These are phyloP conservation scores for Brachyhypopomus gauderio DNA, from an alignment of 2,113 vertebrate genomes.

Conservation along the genomic window DNA sequence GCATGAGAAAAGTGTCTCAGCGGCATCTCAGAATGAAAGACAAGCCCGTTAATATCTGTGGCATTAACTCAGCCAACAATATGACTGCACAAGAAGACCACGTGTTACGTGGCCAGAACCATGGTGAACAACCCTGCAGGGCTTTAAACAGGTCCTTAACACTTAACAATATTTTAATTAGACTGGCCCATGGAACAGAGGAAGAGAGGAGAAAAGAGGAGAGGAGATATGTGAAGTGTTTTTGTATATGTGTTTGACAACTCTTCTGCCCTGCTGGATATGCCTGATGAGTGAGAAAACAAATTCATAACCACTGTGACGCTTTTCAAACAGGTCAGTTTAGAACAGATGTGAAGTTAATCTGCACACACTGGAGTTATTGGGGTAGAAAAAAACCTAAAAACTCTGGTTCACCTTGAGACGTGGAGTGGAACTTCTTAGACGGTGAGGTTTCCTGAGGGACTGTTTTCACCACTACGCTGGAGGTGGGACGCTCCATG, in stretches of 20 bases:
- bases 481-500: not conserved
- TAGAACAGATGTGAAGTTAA: slow-evolving; percentile 6
- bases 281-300: not conserved
- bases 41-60: not conserved
- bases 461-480: not conserved
- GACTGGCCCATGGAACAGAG: not conserved
- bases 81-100: not conserved
- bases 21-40: not conserved
- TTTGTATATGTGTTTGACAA: too few species aligned
- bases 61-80: slow-evolving; percentile 7
- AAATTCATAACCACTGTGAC: not conserved
- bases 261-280: not conserved
- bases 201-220: not conserved
- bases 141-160: not conserved
- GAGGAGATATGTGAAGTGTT: too few species aligned
- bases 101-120: not conserved
- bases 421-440: slow-evolving; percentile 34
- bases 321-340: not conserved
- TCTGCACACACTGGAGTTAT: not conserved
- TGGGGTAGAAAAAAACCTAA: not conserved
- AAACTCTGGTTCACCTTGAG: slow-evolving; percentile 36
- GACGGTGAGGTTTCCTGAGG: slow-evolving; percentile 10
- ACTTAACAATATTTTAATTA: too few species aligned
- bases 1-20: not conserved
- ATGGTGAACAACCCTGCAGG: not conserved